A percentile compares a stretch with the other conserved stretches of the same genome.
These are phyloP conservation scores for Drosophila limbata DNA, from an alignment of 2,888 invertebrate species.

Conservation along the genomic window DNA sequence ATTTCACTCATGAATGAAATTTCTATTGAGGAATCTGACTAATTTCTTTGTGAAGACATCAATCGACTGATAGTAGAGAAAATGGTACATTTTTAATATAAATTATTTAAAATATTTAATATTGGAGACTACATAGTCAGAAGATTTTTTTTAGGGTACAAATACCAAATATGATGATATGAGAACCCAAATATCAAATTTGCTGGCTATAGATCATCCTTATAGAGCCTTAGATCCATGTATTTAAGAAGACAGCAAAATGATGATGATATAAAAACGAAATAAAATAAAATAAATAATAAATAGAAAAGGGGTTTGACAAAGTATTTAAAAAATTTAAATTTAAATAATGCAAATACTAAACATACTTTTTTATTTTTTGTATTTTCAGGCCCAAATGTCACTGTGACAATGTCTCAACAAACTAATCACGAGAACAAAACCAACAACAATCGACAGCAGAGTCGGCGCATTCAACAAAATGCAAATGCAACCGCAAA, in stretches of 20 bases:
- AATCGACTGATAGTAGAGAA: background rate
- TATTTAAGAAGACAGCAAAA: background rate
- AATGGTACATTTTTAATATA: background rate
- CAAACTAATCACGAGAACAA: constrained; percentile 58
- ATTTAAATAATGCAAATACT: no score
- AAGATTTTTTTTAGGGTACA: background rate
- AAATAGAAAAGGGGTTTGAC: no score
- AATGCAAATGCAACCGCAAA: constrained; percentile 55
- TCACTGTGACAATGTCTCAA: constrained; percentile 74
- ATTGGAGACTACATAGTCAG: background rate
- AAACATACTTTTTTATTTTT: background rate
- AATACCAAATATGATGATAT: no score
- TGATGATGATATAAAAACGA: no score
- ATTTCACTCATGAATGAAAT: constrained; percentile 50
- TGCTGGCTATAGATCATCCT: background rate
- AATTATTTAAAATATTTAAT: background rate
- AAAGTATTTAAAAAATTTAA: no score
- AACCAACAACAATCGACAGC: constrained; percentile 46
- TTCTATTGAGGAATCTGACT: background rate
- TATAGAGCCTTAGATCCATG: background rate
- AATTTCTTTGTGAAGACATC: background rate
- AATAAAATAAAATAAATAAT: background rate
- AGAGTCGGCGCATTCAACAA: constrained; percentile 53
- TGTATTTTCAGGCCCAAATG: constrained; percentile 62
- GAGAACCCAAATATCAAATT: background rate